Evolutionary conservation across 1,140 invertebrate genomes (phyloP), one percentile per base, ranked within the genome.

Genomic region (Trichonephila inaurata): DNA sequence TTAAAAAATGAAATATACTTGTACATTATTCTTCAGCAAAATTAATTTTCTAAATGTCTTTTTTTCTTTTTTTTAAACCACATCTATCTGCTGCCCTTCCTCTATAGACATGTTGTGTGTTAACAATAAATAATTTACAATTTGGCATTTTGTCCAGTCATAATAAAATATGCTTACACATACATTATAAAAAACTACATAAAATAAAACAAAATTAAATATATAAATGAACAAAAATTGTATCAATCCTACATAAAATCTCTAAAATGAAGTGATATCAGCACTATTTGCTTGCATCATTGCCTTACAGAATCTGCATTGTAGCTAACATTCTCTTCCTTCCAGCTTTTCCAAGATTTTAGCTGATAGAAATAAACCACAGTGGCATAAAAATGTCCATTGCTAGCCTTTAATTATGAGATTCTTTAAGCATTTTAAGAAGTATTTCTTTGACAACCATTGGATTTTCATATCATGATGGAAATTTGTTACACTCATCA

Each of bases 401-500:
- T 24, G 2, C 21, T 92, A 69, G 66, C 21, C 21, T 69, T 14
- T 69, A 85, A 92, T 28, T 64, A 21, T 19, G 82, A 40, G 3
- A 92, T 60, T 66, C 44, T 44, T 66, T 92, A 85, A 24, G 40
- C 69, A 51, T 86, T 61, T n/a, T 92, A n/a, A 24, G 33, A 21
- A 92, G n/a, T 62, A 91, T 33, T 44, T 83, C 61, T 16, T 60
- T 83, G 72, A 64, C 33, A 62, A 64, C 1, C 44, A 61, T 66
- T 33, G 60, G 58, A 64, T 51, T n/a, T 82, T 21, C 19, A 77
- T 90, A 72, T 6, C 8, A 1, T 18, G 61, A 14, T 90, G 77
- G 69, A 28, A 44, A 77, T 86, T 69, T 51, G 1, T 0, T 92
- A 7, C 60, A 28, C 6, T 69, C 40, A 14, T 16, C 62, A 19